These are phyloP conservation scores for Sapayoa aenigma DNA, from an alignment of 2,113 vertebrate species.

Conservation along the genomic window DNA sequence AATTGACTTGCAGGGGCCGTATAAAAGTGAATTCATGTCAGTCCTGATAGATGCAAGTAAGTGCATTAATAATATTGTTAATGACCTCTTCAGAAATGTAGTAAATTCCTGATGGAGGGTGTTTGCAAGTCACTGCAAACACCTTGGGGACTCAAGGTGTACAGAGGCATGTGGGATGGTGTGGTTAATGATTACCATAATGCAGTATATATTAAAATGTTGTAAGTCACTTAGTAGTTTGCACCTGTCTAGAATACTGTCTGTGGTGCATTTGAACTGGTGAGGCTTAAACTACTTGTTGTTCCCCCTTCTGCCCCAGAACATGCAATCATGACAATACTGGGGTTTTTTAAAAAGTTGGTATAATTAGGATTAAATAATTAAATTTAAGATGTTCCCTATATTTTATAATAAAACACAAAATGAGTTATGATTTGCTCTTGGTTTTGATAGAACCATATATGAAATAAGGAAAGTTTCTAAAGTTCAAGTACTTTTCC, in stretches of 20 bases:
- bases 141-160: background rate
- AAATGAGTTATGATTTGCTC: background rate
- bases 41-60: background rate
- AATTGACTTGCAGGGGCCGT: background rate
- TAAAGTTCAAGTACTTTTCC: background rate
- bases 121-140: background rate
- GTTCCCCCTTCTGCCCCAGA: background rate
- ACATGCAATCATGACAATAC: background rate
- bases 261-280: background rate
- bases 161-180: background rate
- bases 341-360: background rate
- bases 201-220: background rate
- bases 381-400: background rate
- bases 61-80: background rate
- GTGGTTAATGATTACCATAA: background rate
- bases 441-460: background rate
- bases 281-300: background rate
- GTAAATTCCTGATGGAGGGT: background rate
- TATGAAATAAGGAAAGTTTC: background rate
- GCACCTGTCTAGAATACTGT: background rate
- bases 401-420: background rate
- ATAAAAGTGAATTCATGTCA: background rate
- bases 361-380: background rate
- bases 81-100: background rate
- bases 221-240: background rate